A percentile compares a stretch with the other conserved stretches of the same genome.
phyloP scores from a whole-genome alignment of 2,888 invertebrate species.

The Bombylius discolor region DNA sequence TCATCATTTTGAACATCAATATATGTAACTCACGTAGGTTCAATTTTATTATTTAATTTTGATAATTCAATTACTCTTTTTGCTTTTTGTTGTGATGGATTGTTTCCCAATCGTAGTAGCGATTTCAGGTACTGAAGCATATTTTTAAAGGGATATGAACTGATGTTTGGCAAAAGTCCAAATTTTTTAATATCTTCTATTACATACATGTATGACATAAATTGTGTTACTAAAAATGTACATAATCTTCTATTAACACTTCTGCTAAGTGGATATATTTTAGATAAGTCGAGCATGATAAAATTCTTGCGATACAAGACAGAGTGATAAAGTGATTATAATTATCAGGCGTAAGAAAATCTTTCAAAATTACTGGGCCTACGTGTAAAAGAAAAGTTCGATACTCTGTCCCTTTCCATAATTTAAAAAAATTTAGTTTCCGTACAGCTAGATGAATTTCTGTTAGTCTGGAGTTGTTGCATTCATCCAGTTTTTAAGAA shows the following conservation, averaged over 20 bases:
- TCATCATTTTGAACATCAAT: too few species aligned
- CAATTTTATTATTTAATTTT: neutral
- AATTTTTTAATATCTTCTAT: slow-evolving; percentile 23
- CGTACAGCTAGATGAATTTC: slow-evolving; percentile 15
- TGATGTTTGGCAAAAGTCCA: slow-evolving; percentile 14
- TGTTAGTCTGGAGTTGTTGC: slow-evolving; percentile 10
- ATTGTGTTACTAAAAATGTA: slow-evolving; percentile 27
- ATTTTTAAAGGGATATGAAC: slow-evolving; percentile 3
- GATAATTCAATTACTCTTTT: neutral
- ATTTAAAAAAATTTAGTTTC: slow-evolving; percentile 13
- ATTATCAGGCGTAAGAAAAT: slow-evolving; percentile 7
- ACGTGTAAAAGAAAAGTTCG: slow-evolving; percentile 16
- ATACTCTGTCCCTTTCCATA: slow-evolving; percentile 17
- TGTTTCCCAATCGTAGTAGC: neutral
- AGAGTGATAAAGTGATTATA: slow-evolving; percentile 10
- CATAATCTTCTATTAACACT: slow-evolving; percentile 14
- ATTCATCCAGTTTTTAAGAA: slow-evolving; percentile 1
- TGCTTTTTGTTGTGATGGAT: neutral
- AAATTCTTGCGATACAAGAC: slow-evolving; percentile 6
- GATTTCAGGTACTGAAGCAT: neutral
- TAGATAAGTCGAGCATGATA: slow-evolving; percentile 3
- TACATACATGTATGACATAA: slow-evolving; percentile 26
- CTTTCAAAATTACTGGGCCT: slow-evolving; percentile 15
- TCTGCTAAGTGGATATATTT: slow-evolving; percentile 12
- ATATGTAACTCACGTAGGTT: too few species aligned